Percentiles rank a stretch among this genome's conserved stretches.
Conservation (phyloP, 2,888 invertebrate genomes). For the Ariolimax columbianus region DNA sequence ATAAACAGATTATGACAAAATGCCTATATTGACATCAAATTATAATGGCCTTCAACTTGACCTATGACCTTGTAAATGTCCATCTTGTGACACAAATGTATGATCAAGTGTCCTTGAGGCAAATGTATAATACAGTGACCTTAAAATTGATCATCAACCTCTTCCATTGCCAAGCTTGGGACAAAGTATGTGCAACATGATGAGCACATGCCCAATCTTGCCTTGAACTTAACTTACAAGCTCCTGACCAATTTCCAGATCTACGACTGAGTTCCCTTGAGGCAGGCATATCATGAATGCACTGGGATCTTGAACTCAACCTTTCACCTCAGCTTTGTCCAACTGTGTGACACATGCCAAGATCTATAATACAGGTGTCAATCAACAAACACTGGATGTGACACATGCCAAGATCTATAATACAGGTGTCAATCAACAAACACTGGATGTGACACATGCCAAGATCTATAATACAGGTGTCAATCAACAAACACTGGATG, state of each 20-base stretch:
- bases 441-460: neutral
- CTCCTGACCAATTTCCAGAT: no score
- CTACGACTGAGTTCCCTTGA: no score
- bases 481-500: neutral
- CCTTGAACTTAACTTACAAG: no score
- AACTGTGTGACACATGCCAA: slow-evolving; percentile 1
- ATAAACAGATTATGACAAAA: slow-evolving; percentile 4
- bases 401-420: neutral
- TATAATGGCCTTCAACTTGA: neutral
- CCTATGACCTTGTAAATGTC: neutral
- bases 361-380: slow-evolving; percentile 5
- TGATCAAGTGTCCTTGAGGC: neutral
- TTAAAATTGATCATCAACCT: neutral
- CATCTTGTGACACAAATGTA: slow-evolving; percentile 1
- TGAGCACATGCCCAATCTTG: no score
- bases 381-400: neutral
- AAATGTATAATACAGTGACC: no score
- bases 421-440: neutral
- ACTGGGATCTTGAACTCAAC: neutral
- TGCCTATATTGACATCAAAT: neutral
- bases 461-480: neutral
- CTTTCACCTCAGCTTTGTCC: slow-evolving; percentile 7
- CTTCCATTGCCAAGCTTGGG: no score
- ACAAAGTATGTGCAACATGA: no score
- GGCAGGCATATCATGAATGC: no score